These are phyloP conservation scores for Tetramorium bicarinatum DNA, from an alignment of 2,888 invertebrate species.

Conservation along the genomic window DNA sequence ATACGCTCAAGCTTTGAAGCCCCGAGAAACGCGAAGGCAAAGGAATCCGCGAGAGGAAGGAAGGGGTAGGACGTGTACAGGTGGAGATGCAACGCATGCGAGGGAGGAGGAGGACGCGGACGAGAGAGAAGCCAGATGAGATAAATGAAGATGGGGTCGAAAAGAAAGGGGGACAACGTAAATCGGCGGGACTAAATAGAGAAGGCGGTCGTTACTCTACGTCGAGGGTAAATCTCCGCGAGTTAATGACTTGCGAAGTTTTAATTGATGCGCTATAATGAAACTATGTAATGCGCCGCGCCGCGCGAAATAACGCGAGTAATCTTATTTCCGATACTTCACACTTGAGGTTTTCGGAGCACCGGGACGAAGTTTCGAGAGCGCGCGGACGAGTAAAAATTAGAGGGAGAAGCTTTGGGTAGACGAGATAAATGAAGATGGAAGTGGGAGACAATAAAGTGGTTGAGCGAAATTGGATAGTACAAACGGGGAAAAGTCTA, in stretches of 20 bases:
- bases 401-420: background rate
- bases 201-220: constrained; percentile 27
- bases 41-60: background rate
- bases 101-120: background rate
- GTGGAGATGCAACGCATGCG: constrained; percentile 9
- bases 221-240: constrained; percentile 26
- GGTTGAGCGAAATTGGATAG: constrained; percentile 35
- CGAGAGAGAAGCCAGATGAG: background rate
- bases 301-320: constrained; percentile 21
- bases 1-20: constrained; percentile 50
- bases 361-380: background rate
- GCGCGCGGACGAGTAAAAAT: constrained; percentile 14
- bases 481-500: constrained; percentile 37
- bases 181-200: constrained; percentile 11
- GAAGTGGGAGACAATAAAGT: constrained; percentile 35
- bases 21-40: constrained; percentile 11
- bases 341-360: constrained; percentile 2
- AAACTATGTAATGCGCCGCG: constrained; percentile 35
- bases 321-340: constrained; percentile 44
- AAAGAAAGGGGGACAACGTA: background rate
- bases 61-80: background rate
- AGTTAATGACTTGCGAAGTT: constrained; percentile 44
- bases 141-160: constrained; percentile 37
- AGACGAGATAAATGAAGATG: constrained; percentile 45
- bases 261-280: constrained; percentile 45